Conservation (phyloP, 23 tunicate species). For the Clavelina lepadiformis region DNA sequence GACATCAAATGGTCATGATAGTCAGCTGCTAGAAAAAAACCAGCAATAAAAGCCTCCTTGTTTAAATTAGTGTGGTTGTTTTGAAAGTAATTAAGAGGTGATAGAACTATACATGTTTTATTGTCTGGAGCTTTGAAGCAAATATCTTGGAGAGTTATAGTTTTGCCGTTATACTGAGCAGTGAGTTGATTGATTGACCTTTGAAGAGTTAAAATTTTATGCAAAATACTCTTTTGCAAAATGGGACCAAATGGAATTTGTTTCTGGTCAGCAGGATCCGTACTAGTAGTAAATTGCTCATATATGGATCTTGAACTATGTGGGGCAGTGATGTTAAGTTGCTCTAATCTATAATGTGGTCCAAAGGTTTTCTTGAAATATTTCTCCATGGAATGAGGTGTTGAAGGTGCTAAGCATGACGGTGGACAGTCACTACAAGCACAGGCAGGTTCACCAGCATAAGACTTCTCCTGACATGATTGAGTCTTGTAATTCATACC, state of each 20-base stretch:
- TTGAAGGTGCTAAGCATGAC: conserved; percentile 77
- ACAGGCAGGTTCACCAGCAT: conserved; percentile 70
- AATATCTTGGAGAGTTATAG: conserved; percentile 54
- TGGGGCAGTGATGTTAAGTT: conserved; percentile 70
- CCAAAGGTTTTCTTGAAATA: conserved; percentile 84
- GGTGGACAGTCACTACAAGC: conserved; percentile 91
- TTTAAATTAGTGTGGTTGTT: conserved; percentile 35
- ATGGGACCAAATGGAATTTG: conserved; percentile 80
- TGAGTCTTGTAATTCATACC: conserved; percentile 60
- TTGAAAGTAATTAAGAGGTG: conserved; percentile 79
- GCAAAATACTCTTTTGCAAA: conserved; percentile 31
- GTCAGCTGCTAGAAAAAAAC: conserved; percentile 31
- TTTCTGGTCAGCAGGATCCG: conserved; percentile 34
- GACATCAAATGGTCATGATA: conserved; percentile 83
- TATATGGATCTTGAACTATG: conserved; percentile 26
- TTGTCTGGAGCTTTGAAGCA: conserved; percentile 81
- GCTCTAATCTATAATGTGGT: conserved; percentile 90
- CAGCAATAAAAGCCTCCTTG: conserved; percentile 4
- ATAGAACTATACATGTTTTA: conserved; percentile 64
- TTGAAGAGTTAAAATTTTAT: conserved; percentile 65
- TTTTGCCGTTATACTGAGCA: conserved; percentile 35
- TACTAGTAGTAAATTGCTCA: conserved; percentile 35
- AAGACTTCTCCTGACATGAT: conserved; percentile 48
- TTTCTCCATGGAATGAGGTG: conserved; percentile 69
- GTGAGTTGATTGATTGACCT: conserved; percentile 21